phyloP scores from a whole-genome alignment of 2,888 invertebrate species.

The Periphyllus acericola region DNA sequence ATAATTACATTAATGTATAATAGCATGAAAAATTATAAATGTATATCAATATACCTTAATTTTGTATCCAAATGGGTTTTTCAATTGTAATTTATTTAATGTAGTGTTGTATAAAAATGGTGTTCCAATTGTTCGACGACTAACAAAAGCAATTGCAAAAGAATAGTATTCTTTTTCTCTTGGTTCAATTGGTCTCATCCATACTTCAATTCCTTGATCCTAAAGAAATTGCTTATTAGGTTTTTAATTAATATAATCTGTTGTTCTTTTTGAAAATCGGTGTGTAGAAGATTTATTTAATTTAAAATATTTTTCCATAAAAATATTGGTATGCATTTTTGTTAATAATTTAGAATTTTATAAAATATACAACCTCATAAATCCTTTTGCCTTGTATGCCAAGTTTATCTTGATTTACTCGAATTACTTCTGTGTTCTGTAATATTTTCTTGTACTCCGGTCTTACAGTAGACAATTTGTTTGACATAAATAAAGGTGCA shows the following conservation, averaged over 20 bases:
- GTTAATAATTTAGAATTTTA: neutral
- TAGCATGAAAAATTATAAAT: neutral
- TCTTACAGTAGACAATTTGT: constrained; percentile 72
- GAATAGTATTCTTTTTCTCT: constrained; percentile 68
- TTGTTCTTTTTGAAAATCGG: neutral
- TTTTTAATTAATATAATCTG: neutral
- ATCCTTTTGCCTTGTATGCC: constrained; percentile 73
- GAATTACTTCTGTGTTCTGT: constrained; percentile 73
- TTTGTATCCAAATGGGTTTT: constrained; percentile 67
- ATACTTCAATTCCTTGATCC: constrained; percentile 69
- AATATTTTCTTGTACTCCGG: constrained; percentile 73
- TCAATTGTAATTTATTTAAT: constrained; percentile 66
- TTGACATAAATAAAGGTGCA: constrained; percentile 77
- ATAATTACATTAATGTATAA: neutral
- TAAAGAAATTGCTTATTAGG: constrained; percentile 30
- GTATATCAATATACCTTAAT: constrained; percentile 66
- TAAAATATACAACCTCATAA: constrained; percentile 64
- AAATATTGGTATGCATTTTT: neutral
- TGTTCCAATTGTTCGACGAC: constrained; percentile 68
- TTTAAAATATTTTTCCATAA: neutral
- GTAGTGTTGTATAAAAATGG: constrained; percentile 67
- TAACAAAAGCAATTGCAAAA: constrained; percentile 73
- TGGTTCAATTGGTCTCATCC: constrained; percentile 72
- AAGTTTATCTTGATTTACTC: constrained; percentile 74
- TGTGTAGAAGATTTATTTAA: neutral